Percentiles rank a stretch among this genome's conserved stretches.
These are phyloP conservation scores for Oryctolagus cuniculus DNA, from an alignment of 2,113 vertebrate species.

Conservation along the genomic window DNA sequence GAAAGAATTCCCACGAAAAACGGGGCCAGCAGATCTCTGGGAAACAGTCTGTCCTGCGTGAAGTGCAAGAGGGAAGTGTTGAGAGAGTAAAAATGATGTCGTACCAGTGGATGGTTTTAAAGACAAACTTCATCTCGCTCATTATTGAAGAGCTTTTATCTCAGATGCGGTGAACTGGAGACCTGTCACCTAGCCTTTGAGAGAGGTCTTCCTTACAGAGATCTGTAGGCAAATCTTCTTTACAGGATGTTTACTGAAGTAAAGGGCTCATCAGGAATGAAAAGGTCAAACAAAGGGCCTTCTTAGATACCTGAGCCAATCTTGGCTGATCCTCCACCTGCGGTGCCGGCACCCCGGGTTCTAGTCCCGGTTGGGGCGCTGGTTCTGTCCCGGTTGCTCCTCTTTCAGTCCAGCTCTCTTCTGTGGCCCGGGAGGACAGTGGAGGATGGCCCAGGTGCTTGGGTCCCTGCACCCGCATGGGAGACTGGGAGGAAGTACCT, in stretches of 20 bases:
- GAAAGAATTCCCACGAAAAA: neutral
- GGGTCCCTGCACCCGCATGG: too few species aligned
- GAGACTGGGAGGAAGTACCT: too few species aligned
- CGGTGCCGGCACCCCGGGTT: too few species aligned
- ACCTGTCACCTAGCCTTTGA: neutral
- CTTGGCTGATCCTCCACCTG: too few species aligned
- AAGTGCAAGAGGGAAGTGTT: neutral
- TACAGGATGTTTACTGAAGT: neutral
- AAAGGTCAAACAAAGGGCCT: neutral
- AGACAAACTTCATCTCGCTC: neutral
- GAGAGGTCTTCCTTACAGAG: constrained; percentile 19
- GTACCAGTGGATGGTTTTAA: neutral
- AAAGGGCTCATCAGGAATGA: neutral
- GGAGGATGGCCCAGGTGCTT: too few species aligned
- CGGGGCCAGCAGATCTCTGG: neutral
- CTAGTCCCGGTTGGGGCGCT: too few species aligned
- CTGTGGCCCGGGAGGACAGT: too few species aligned
- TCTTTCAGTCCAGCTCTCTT: too few species aligned
- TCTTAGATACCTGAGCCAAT: constrained; percentile 32
- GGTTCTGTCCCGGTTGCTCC: too few species aligned
- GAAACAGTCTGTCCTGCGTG: neutral
- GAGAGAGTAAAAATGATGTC: neutral
- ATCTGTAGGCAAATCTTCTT: neutral
- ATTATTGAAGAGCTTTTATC: neutral
- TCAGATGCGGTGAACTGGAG: neutral